Conservation (phyloP, 2,888 invertebrate genomes). For the Chalcis sispes region DNA sequence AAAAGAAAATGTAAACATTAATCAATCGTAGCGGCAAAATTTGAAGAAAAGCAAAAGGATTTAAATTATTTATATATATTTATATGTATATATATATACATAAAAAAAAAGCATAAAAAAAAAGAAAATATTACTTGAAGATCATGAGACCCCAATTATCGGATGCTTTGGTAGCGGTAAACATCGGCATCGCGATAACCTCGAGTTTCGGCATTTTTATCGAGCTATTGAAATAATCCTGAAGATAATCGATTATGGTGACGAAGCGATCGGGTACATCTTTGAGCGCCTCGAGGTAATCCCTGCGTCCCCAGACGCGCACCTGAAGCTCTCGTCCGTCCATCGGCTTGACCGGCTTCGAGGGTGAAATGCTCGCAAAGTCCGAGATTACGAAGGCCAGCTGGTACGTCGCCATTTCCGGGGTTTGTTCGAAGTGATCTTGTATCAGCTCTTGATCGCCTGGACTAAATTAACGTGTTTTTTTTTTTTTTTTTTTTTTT, state of each 20-base stretch:
- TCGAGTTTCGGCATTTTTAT: conserved; percentile 84
- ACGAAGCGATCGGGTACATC: conserved; percentile 80
- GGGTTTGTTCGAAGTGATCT: conserved; percentile 84
- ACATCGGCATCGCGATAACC: conserved; percentile 85
- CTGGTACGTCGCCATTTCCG: conserved; percentile 87
- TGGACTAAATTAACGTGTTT: no score
- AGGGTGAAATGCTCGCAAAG: conserved; percentile 76
- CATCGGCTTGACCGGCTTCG: conserved; percentile 72
- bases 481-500: no score
- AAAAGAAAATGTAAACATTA: no score
- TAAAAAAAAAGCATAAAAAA: no score
- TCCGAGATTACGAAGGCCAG: conserved; percentile 85
- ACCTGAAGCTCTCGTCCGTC: conserved; percentile 76
- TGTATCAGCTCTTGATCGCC: conserved; percentile 80
- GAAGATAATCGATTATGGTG: conserved; percentile 79
- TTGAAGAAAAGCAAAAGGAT: no score
- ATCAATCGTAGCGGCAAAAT: no score
- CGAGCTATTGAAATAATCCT: conserved; percentile 81
- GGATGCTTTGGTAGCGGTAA: conserved; percentile 83
- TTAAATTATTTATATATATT: no score
- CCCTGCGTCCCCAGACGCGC: conserved; percentile 82
- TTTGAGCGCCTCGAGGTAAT: conserved; percentile 79
- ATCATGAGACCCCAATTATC: conserved; percentile 89
- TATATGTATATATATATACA: no score
- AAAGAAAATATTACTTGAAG: conserved; percentile 88